Evolutionary conservation across 2,888 invertebrate genomes (phyloP).

Genomic region (Sinelater perroti): DNA sequence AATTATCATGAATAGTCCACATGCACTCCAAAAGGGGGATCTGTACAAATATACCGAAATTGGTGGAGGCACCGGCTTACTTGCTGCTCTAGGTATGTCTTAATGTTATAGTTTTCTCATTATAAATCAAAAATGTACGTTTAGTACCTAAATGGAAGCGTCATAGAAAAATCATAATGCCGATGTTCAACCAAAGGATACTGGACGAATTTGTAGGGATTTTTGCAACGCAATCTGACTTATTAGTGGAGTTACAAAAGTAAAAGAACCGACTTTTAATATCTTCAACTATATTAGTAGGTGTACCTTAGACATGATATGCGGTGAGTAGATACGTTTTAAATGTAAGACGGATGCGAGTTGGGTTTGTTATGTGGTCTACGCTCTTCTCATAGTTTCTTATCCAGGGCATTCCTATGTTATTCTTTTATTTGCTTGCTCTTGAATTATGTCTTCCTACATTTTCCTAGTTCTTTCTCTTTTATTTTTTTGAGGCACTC

Average conservation of each 20-base stretch:
- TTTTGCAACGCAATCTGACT: conserved; percentile 67
- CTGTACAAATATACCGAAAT: conserved; percentile 32
- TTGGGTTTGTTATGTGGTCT: too few relatives aligned
- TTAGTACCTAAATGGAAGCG: conserved; percentile 67
- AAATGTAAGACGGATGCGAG: too few relatives aligned
- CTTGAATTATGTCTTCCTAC: too few relatives aligned
- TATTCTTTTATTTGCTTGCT: too few relatives aligned
- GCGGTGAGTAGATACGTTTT: too few relatives aligned
- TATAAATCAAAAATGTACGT: conserved; percentile 37
- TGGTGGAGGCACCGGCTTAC: conserved; percentile 36
- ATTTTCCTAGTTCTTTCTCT: too few relatives aligned
- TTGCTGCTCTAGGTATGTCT: conserved; percentile 42
- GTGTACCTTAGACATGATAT: conserved; percentile 70
- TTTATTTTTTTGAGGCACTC: too few relatives aligned
- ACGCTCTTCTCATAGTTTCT: too few relatives aligned
- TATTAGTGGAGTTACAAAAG: conserved; percentile 60
- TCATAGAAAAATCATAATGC: conserved; percentile 68
- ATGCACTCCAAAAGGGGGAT: conserved; percentile 44
- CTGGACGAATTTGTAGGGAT: conserved; percentile 69
- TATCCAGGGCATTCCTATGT: too few relatives aligned
- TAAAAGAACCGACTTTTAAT: conserved; percentile 61
- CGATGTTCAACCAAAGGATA: conserved; percentile 71
- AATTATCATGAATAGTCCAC: conserved; percentile 46
- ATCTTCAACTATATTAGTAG: conserved; percentile 65
- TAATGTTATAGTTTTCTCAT: too few relatives aligned